Percentiles rank a stretch among this genome's conserved stretches.
Conservation (phyloP, 2,888 invertebrate genomes). For the Hypercompe scribonia region DNA sequence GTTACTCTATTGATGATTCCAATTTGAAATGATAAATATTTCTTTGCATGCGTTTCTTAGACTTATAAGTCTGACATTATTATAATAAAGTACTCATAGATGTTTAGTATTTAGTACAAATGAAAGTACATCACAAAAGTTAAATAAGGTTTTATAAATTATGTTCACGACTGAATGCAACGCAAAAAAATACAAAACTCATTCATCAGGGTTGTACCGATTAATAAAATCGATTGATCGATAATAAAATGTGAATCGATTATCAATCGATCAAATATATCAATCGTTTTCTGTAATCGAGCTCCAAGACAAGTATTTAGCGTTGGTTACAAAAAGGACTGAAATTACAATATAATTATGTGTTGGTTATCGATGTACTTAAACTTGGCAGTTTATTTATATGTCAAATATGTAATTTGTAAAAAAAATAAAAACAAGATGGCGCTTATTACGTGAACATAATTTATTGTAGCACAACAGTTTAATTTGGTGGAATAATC, state of each 20-base stretch:
- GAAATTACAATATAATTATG: neutral
- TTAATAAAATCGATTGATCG: neutral
- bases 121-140: slow-evolving; percentile 4
- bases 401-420: neutral
- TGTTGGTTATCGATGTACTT: neutral
- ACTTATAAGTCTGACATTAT: slow-evolving; percentile 22
- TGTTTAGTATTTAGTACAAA: slow-evolving; percentile 2
- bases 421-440: neutral
- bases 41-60: slow-evolving; percentile 18
- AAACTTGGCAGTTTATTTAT: neutral
- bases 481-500: neutral
- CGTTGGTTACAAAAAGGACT: neutral
- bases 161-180: neutral
- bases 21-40: slow-evolving; percentile 18
- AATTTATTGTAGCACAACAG: neutral
- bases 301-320: neutral
- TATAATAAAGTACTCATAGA: slow-evolving; percentile 8
- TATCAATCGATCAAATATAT: neutral
- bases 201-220: neutral
- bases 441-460: neutral
- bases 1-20: slow-evolving; percentile 7
- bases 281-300: neutral
- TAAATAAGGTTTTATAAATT: neutral
- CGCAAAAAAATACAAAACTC: neutral
- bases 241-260: neutral